These are phyloP conservation scores for Leptopilina myrica DNA, from an alignment of 2,888 invertebrate species.

Conservation along the genomic window DNA sequence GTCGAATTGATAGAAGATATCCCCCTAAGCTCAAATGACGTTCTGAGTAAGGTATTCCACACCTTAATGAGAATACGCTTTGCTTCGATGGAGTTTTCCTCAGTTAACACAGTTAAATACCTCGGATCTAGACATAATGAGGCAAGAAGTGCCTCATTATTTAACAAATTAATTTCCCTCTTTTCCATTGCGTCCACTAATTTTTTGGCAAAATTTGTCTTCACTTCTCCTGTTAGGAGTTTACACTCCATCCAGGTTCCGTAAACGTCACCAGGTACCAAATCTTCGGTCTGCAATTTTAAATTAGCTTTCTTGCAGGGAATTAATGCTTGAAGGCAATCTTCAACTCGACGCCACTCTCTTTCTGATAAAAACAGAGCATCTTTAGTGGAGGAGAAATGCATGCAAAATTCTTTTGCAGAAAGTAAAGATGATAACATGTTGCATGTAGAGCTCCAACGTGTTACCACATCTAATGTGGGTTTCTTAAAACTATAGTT, in stretches of 20 bases:
- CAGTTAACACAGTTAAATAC: no score
- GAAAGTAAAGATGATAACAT: neutral
- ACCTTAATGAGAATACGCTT: no score
- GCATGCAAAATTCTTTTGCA: neutral
- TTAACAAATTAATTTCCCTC: neutral
- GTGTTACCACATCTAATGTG: neutral
- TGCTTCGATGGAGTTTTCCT: no score
- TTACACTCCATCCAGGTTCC: neutral
- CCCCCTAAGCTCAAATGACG: no score
- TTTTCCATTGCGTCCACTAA: neutral
- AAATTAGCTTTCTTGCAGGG: neutral
- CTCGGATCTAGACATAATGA: neutral
- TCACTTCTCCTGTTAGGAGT: neutral
- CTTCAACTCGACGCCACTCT: neutral
- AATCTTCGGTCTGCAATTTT: neutral
- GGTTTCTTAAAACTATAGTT: neutral
- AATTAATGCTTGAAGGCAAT: neutral
- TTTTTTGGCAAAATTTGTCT: neutral
- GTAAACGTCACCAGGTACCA: neutral
- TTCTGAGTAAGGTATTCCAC: no score
- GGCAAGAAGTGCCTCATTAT: neutral
- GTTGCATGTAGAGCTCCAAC: neutral
- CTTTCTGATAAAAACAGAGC: neutral
- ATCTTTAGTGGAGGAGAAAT: neutral
- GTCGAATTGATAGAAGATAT: no score